Evolutionary conservation across 1,140 invertebrate species (phyloP), one percentile per base, ranked within the genome.

Genomic region (Penaeus vannamei): DNA sequence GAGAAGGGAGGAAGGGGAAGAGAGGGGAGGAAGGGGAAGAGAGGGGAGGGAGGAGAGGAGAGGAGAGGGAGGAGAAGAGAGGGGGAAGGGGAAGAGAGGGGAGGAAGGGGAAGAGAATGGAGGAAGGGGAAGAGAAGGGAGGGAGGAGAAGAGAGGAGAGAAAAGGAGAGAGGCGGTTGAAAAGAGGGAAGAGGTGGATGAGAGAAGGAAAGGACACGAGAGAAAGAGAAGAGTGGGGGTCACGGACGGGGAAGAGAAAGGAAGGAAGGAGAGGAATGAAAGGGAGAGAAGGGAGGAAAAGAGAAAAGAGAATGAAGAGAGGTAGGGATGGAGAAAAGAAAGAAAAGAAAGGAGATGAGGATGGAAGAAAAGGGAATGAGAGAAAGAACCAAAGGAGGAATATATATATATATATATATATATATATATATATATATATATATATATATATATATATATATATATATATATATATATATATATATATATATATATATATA

Each of bases 121-220:
- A 46, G 42, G 10, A 5, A 46, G 42, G 10, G 10, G 42, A 10
- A 46, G 42, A 46, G 42, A 10, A 10, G 10, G 42, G 42, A 46
- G 42, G 10, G 76, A 77, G 26, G 46, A 46, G 46, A 46, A 77
- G 23, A 32, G 32, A 17, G 22, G 76, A 77, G 36, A 80, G 32
- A 20, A 36, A 80, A 29, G 26, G 77, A 80, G 29, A 42, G 36
- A 80, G 19, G 36, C 1, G n/a, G 32, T 46, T 36, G 59, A 0
- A 42, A n/a, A 80, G 29, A 80, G 32, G 36, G 77, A 80, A 36
- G 60, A 59, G 60, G 36, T 26, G 29, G 60, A 59, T 53, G 29
- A 80, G 77, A 46, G 77, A 80, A 59, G 26, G 76, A 79, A 46
- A 79, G 76, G 23, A n/a, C 20, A 46, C n/a, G n/a, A n/a, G n/a